These are phyloP conservation scores for Cordilura impudica DNA, from an alignment of 2,888 invertebrate genomes.

Conservation along the genomic window DNA sequence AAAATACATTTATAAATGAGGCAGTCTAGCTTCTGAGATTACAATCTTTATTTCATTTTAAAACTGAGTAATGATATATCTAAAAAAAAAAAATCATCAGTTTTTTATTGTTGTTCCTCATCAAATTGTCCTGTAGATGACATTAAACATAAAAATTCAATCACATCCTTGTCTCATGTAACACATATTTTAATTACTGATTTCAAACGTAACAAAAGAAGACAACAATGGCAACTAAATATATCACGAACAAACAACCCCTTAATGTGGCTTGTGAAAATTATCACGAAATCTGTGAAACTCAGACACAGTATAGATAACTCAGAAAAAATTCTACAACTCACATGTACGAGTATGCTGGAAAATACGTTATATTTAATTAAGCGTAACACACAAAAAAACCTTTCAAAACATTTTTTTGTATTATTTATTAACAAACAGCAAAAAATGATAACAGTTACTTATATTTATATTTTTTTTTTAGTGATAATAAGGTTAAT, in stretches of 20 bases:
- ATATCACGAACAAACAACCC: slow-evolving; percentile 50
- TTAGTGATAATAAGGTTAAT: slow-evolving; percentile 47
- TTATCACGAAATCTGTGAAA: neutral
- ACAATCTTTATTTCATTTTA: no score
- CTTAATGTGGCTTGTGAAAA: slow-evolving; percentile 35
- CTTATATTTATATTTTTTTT: slow-evolving; percentile 6
- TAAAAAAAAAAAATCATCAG: neutral
- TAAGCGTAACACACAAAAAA: slow-evolving; percentile 56
- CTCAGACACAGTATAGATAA: slow-evolving; percentile 30
- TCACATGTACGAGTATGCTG: slow-evolving; percentile 39
- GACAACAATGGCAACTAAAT: slow-evolving; percentile 20
- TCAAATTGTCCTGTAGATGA: slow-evolving; percentile 19
- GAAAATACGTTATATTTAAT: slow-evolving; percentile 47
- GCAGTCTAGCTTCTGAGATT: no score
- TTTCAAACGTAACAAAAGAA: slow-evolving; percentile 11
- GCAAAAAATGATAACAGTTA: slow-evolving; percentile 38
- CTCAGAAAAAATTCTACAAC: no score
- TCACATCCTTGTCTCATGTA: slow-evolving; percentile 39
- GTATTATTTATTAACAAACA: slow-evolving; percentile 28
- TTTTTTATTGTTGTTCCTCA: neutral
- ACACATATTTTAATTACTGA: slow-evolving; percentile 45
- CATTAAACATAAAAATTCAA: slow-evolving; percentile 62
- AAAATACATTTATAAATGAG: no score
- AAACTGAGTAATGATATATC: no score
- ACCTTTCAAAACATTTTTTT: slow-evolving; percentile 34